These are phyloP conservation scores for Eilema caniola DNA, from an alignment of 2,888 invertebrate species.

Conservation along the genomic window DNA sequence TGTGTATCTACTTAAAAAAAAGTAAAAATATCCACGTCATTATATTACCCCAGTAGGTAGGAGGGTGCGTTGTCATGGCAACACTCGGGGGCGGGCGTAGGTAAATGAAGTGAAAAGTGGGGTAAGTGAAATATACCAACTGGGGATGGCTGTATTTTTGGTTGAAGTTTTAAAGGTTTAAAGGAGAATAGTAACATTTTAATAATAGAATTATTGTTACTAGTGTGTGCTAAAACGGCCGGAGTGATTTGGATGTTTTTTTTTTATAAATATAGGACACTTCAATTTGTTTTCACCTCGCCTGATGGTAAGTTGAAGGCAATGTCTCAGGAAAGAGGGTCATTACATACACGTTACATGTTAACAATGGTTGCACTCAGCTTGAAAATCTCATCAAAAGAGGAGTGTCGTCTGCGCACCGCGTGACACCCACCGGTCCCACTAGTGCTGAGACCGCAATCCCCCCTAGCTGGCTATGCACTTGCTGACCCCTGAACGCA, in stretches of 20 bases:
- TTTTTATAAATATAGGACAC: too few species aligned
- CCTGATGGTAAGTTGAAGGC: too few species aligned
- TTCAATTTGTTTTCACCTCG: too few species aligned
- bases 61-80: slow-evolving; percentile 62
- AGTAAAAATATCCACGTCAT: slow-evolving; percentile 19
- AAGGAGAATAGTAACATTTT: not conserved
- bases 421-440: too few species aligned
- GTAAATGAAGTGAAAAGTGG: slow-evolving; percentile 31
- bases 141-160: slow-evolving; percentile 18
- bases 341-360: too few species aligned
- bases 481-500: too few species aligned
- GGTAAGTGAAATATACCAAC: slow-evolving; percentile 42
- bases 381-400: too few species aligned
- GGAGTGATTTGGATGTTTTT: not conserved
- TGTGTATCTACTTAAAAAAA: slow-evolving; percentile 18
- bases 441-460: too few species aligned
- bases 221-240: not conserved
- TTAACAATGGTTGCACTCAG: too few species aligned
- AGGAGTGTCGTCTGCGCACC: too few species aligned
- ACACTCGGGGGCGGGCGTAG: slow-evolving; percentile 66
- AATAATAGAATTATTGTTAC: not conserved
- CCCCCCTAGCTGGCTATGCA: too few species aligned
- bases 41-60: slow-evolving; percentile 20
- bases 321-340: too few species aligned
- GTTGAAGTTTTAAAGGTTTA: not conserved